Evolutionary conservation across 2,888 invertebrate species (phyloP), one percentile per base, ranked within the genome.

Genomic region (Trypoxylon attenuatum): DNA sequence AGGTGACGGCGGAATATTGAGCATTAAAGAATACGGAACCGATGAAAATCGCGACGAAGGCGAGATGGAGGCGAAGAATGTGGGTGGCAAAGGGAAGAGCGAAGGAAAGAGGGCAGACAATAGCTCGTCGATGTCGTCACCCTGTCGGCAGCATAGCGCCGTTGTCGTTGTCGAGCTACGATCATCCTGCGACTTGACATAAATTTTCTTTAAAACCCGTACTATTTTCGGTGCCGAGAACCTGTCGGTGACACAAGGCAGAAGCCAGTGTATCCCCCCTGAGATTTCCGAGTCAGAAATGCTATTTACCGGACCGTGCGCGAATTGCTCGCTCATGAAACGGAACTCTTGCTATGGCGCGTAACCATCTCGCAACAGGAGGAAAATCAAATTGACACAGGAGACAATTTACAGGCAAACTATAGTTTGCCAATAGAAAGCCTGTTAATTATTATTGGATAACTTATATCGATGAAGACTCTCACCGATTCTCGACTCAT

Each of bases 111-210:
- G 53, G 58, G 61, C 54, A 71, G 65, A 82, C 80, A 81, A 82
- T 80, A 68, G 78, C 63, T 79, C 76, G 75, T 77, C 76, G 80
- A 79, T 75, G 74, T 57, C 50, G 47, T 53, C 61, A 58, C 54
- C 57, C 58, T 43, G 53, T 56, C 55, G 60, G 49, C 27, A 55
- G 21, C 53, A 45, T 61, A 42, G 53, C 39, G 60, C 27, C 61
- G n/a, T 29, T 29, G 29, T 29, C 29, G n/a, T n/a, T 5, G 29
- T n/a, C 5, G 29, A 29, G 5, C 2, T 3, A 29, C 63, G 73
- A 71, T 80, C 72, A 77, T 80, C 73, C 70, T 70, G 49, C 72
- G 73, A 77, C 79, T 82, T 82, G 82, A 82, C 81, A 82, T 77
- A 76, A 82, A 81, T 84, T 82, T 76, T 62, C 71, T 71, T 69